Base-by-base conservation (phyloP, 2,888 invertebrate genomes). In the Brachyptera putata region DNA sequence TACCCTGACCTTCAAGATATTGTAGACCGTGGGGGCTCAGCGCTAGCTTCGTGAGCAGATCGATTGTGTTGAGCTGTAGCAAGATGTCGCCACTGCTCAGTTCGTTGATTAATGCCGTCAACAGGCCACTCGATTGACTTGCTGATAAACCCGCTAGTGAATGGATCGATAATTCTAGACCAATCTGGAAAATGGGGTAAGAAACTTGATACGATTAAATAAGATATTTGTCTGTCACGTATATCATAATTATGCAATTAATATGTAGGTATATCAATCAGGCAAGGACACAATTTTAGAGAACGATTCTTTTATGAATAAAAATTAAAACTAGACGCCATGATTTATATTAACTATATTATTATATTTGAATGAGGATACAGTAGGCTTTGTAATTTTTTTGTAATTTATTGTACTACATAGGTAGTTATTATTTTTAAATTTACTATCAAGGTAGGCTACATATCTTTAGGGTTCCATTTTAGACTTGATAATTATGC, bases 1-100 rank as follows among this genome's bases (percentile, higher is more conserved):
- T 79, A 9, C 84, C 84, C 63, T 83, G 81, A 43, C 82, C 76
- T 60, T 91, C 84, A 63, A 95, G 77, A 71, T 84, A 91, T 41
- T 78, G 75, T 4, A 91, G 80, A 0, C 94, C 93, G 70, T 90
- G 85, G 56, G 85, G 80, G 56, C 81, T 80, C 18, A 82, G 71
- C 0, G 87, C 88, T 46, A 95, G 74, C 49, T 84, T 81, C 0
- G 87, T 85, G 36, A 95, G 71, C 41, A 91, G 75, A 74, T 94
- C 91, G 56, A 95, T 74, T 56, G 89, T 81, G 71, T 92, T 94
- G 61, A 94, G 76, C 72, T 89, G 87, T 41, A 90, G 76, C 50
- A 95, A 75, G 39, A 91, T 75, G 75, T 95, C 95, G 63, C 84
- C 79, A 46, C 80, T 80, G 53, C 84, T 76, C 18, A 91, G 71